These are phyloP conservation scores for Uromys caudimaculatus DNA, from an alignment of 2,797 vertebrate species.

Conservation along the genomic window DNA sequence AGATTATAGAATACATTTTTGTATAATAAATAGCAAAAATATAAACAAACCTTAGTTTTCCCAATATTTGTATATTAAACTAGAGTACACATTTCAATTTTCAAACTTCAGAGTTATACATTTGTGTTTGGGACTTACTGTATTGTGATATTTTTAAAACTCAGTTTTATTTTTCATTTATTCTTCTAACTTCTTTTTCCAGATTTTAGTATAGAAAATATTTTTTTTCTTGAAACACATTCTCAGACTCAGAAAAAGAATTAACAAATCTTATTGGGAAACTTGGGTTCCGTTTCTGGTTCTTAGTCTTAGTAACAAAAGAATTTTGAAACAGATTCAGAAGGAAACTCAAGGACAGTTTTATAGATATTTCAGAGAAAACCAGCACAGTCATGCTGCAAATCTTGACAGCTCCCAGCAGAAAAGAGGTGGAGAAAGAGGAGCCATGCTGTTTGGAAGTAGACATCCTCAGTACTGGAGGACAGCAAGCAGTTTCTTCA, in stretches of 20 bases:
- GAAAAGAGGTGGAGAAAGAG: background rate
- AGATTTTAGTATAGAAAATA: background rate
- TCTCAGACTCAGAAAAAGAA: conserved; percentile 30
- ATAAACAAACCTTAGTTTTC: background rate
- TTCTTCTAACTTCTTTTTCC: background rate
- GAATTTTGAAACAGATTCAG: background rate
- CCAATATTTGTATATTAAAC: background rate
- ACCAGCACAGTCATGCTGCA: too few species aligned
- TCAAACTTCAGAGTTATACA: background rate
- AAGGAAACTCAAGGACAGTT: background rate
- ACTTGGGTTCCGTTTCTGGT: background rate
- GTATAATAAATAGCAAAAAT: conserved; percentile 6
- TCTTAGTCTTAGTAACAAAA: background rate
- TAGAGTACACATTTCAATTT: background rate
- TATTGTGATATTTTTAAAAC: background rate
- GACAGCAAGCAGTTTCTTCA: background rate
- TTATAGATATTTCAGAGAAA: background rate
- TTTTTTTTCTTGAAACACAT: conserved; percentile 34
- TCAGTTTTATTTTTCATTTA: background rate
- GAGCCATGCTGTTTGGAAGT: background rate
- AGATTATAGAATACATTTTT: background rate
- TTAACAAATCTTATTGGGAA: background rate
- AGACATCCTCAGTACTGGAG: background rate
- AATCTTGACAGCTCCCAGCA: background rate
- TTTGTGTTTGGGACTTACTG: conserved; percentile 2